Base-by-base conservation (phyloP, 2,113 vertebrate species). In the Tetrax tetrax region DNA sequence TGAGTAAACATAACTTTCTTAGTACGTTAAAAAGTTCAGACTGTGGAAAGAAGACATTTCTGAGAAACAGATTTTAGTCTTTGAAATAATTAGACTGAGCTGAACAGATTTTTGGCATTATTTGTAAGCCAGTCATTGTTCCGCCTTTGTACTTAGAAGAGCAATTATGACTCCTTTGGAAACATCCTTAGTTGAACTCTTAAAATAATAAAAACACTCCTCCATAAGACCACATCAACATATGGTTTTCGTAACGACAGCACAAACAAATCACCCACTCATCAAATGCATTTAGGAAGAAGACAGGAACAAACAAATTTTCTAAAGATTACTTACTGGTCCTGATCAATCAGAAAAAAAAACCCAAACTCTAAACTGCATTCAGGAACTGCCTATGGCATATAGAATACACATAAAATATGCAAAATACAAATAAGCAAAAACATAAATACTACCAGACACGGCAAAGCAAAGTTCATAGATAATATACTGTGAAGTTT, bases 161-260 rank as follows among this genome's bases (percentile, higher is more conserved):
- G 59, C 89, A 98, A 96, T 97, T 96, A 97, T 71, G 71, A 81
- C 69, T 97, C 95, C 95, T 97, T 97, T 89, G 94, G 90, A 95
- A 90, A 91, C 96, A 96, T 93, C 96, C 93, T 97, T 89, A 96
- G 90, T 50, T 93, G 92, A 97, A 98, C 95, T 95, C 95, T 96
- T 95, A 96, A 96, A 97, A 97, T 95, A 97, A 97, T 95, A 96
- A 97, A 97, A 97, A 97, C 76, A 96, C 78, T 97, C 94, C 85
- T 87, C 94, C 75, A 41, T 93, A 96, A 96, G 95, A 91, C 71
- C 97, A 85, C 95, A 90, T 93, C 95, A 97, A 91, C 94, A 97
- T 96, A 96, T 88, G 96, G 83, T 95, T 96, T 97, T 89, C 0
- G 63, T 97, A 97, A 97, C 11, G 64, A 97, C 75, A 97, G 91